Percentiles rank a stretch among this genome's conserved stretches.
Evolutionary conservation across 92 coral and sea anemone species (phyloP).

Genomic region (Parazoanthus darwini): DNA sequence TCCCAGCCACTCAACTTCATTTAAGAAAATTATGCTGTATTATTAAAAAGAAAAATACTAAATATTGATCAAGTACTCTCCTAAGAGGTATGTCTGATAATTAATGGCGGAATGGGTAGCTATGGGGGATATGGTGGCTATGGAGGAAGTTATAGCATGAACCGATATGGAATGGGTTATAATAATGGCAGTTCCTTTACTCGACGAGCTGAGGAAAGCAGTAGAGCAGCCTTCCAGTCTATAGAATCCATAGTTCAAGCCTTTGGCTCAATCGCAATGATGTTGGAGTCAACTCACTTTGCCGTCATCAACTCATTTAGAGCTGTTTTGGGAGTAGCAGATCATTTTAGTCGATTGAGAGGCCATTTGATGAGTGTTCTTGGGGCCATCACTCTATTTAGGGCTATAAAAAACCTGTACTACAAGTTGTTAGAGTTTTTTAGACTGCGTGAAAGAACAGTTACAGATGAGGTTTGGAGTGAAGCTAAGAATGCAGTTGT

Average conservation of each 20-base stretch:
- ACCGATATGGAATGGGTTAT: slow-evolving; percentile 57
- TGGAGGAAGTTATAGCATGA: slow-evolving; percentile 59
- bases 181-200: slow-evolving; percentile 79
- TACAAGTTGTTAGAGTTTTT: slow-evolving; percentile 68
- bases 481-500: slow-evolving; percentile 57
- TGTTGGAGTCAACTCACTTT: slow-evolving; percentile 97
- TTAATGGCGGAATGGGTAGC: slow-evolving; percentile 63
- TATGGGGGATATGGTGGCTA: slow-evolving; percentile 74
- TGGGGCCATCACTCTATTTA: slow-evolving; percentile 81
- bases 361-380: slow-evolving; percentile 75
- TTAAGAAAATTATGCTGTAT: slow-evolving; percentile 4
- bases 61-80: slow-evolving; percentile 9
- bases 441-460: slow-evolving; percentile 60
- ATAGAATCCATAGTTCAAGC: slow-evolving; percentile 97
- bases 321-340: slow-evolving; percentile 96
- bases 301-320: slow-evolving; percentile 89
- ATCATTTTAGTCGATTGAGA: slow-evolving; percentile 91
- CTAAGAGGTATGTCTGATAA: slow-evolving; percentile 14
- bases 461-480: slow-evolving; percentile 90
- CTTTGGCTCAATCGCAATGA: slow-evolving; percentile 98
- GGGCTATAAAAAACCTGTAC: slow-evolving; percentile 66
- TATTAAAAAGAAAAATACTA: slow-evolving; percentile 9
- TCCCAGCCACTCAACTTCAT: slow-evolving; percentile 13
- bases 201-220: slow-evolving; percentile 90
- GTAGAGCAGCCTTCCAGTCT: slow-evolving; percentile 93